Base-by-base conservation (phyloP, 2,888 invertebrate species). In the Drosophila meridiana region DNA sequence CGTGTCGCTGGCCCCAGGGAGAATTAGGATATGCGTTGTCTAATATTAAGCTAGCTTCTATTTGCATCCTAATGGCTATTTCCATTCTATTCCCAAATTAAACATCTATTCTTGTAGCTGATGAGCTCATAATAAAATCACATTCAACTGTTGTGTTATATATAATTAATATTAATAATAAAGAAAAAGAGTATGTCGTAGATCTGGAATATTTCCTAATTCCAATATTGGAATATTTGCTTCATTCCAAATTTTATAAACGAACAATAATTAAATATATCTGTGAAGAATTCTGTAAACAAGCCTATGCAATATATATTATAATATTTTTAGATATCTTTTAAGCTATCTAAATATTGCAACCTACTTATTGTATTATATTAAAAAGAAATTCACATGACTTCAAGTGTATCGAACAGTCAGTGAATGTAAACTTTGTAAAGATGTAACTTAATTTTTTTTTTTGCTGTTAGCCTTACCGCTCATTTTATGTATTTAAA, bases 401-500 rank as follows among this genome's bases (percentile, higher is more conserved):
- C 26, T 20, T 26, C 26, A 4, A 50, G 48, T 20, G 59, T 48
- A 48, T 13, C 20, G 20, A 9, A 6, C 47, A 40, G 40, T 40
- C 50, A 6, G 40, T 0, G 14, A 40, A 32, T 8, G 13, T 34
- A 3, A 13, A 34, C 3, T 13, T 13, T 34, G 20, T 0, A 34
- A 34, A 13, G 30, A 2, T 20, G 30, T 9, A 9, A 20, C 38
- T 28, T 28, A 7, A 8, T 65, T 64, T 78, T 26, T 32, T 36
- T 6, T 6, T 34, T 40, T 71, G 34, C 66, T 66, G 53, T 69
- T 59, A 56, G 66, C 63, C 68, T 68, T 71, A 63, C 60, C 66
- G 78, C 68, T 77, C 73, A 64, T 58, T 80, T 80, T 65, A 68
- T 69, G 74, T 77, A 82, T 83, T 83, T 88, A 83, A 85, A 85